Base-by-base conservation (phyloP, 2,113 vertebrate species). In the Amia ocellicauda region DNA sequence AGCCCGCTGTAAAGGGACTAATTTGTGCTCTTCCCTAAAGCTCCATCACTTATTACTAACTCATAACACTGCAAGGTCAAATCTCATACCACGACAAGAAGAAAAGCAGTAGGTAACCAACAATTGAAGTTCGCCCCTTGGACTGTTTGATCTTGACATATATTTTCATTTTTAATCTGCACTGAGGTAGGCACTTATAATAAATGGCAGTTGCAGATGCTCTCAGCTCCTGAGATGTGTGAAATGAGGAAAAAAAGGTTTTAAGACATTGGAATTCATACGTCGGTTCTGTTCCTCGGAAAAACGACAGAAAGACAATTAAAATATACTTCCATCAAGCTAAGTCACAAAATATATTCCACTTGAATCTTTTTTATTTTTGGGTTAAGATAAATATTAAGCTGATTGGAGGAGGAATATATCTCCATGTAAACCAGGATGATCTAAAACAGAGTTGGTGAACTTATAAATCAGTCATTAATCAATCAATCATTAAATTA, bases 21-120 rank as follows among this genome's bases (percentile, higher is more conserved):
- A 67, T 67, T 67, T 67, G 58, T 28, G 26, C 40, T 59, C 31
- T 61, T 67, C 65, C 57, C 65, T 50, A 53, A 59, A 66, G 64
- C 64, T 43, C 64, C 36, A 27, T 54, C 49, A 50, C 24, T 26
- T 61, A 45, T 60, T 54, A 53, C 50, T 54, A 54, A 54, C 65
- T 60, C 57, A 43, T 29, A 61, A 26, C 11, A 60, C 58, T 36
- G 36, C 56, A 67, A 59, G 56, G 58, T 67, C 58, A 60, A 60
- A 67, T 50, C 41, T 52, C 55, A 43, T 60, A 51, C 58, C 47
- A 60, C 20, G 65, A 51, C 57, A 45, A 58, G 43, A 41, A 58
- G 28, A 45, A 54, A 64, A 50, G 43, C 66, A 23, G 52, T 53
- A 68, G 29, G 66, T 50, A 50, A 49, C 58, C 26, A 31, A 57